Conservation (phyloP, 1,140 invertebrate species). For the Maniola jurtina region DNA sequence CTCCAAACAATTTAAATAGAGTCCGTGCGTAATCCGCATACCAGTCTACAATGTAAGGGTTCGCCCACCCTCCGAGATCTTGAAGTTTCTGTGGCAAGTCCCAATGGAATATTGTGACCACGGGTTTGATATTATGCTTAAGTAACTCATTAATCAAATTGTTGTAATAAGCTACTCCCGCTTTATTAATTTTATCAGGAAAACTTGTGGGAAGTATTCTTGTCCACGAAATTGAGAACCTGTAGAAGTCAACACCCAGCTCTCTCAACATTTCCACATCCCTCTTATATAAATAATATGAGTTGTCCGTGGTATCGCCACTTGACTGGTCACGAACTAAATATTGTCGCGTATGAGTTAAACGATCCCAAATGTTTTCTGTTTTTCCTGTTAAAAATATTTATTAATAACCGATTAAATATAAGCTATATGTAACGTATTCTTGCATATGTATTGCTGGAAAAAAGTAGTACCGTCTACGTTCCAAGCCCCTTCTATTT, state of each 20-base stretch:
- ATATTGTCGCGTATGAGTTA: constrained; percentile 69
- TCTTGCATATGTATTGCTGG: not conserved
- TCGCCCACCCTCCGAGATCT: constrained; percentile 82
- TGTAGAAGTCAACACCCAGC: constrained; percentile 78
- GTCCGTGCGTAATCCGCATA: constrained; percentile 81
- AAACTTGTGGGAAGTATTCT: constrained; percentile 81
- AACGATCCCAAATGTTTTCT: constrained; percentile 72
- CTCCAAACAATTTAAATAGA: constrained; percentile 80
- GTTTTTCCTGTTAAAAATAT: constrained; percentile 61
- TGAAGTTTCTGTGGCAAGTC: constrained; percentile 81
- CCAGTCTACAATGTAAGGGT: constrained; percentile 80
- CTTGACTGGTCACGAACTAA: constrained; percentile 75
- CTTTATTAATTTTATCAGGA: constrained; percentile 75
- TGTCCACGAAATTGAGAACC: constrained; percentile 84
- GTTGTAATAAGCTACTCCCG: constrained; percentile 83
- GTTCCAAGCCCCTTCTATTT: constrained; percentile 80
- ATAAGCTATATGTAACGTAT: not conserved
- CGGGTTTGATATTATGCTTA: constrained; percentile 74
- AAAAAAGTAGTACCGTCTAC: constrained; percentile 30
- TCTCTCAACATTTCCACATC: constrained; percentile 77
- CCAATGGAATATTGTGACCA: constrained; percentile 84
- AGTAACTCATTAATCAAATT: constrained; percentile 81
- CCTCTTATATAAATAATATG: constrained; percentile 63
- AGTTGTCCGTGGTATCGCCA: constrained; percentile 65
- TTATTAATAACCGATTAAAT: no score